Evolutionary conservation across 2,797 vertebrate genomes (phyloP), one percentile per base, ranked within the genome.

Genomic region (Anabas testudineus): DNA sequence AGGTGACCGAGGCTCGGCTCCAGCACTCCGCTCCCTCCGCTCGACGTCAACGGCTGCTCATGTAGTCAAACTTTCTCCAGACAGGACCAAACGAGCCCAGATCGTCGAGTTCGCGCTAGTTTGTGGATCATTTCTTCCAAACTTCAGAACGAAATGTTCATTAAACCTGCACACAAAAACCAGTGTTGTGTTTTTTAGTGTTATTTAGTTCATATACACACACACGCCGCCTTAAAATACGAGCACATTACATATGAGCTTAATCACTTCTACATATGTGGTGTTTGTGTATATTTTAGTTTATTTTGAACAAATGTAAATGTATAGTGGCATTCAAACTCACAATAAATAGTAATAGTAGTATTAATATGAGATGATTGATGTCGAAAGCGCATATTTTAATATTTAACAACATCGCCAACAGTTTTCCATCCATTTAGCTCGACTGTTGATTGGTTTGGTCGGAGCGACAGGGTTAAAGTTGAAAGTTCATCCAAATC

Each of bases 1-100:
- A 93, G 89, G 90, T 93, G 88, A 94, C 90, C 90, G 87, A 67
- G 59, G 18, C 74, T 62, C 6, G 16, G 4, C 7, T 68, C 39
- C n/a, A n/a, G 42, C 21, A 15, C 28, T 19, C 71, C 21, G 51
- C 65, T 69, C 64, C 55, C 61, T 28, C 9, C 42, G 41, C 52
- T 43, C 64, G 12, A 55, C 57, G 66, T 77, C 84, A 85, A 82
- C 78, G 86, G 88, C 81, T 84, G 81, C 76, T 49, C 24, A 67
- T 24, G 51, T 28, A 39, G 69, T 45, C 30, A 41, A 88, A 92
- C 76, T 91, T 91, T 70, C 21, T n/a, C 21, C 72, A 94, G 93
- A 14, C 92, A 14, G 59, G 41, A 88, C 47, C 32, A 92, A 88
- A 6, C 74, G 16, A 83, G 41, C 71, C 7, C 79, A 74, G 71